Evolutionary conservation across 2,888 invertebrate species (phyloP).

Genomic region (Drosophila emarginata): DNA sequence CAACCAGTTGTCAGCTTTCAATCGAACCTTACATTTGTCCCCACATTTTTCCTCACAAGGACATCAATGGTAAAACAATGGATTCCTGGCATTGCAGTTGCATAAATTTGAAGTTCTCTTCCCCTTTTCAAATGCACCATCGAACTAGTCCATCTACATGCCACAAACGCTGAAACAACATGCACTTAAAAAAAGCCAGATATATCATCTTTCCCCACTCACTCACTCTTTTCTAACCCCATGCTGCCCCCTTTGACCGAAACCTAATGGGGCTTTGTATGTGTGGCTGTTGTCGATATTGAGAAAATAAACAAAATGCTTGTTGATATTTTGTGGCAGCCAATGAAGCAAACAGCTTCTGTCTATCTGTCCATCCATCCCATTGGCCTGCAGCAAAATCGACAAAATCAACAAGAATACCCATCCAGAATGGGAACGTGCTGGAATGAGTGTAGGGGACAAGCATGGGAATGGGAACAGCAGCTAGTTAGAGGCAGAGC

Average conservation of each 20-base stretch:
- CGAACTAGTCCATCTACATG: slow-evolving; percentile 55
- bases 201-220: not conserved
- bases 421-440: slow-evolving; percentile 26
- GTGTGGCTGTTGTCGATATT: slow-evolving; percentile 62
- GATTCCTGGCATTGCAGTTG: slow-evolving; percentile 69
- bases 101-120: slow-evolving; percentile 65
- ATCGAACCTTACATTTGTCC: slow-evolving; percentile 29
- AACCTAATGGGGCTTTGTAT: slow-evolving; percentile 64
- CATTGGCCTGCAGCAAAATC: slow-evolving; percentile 68
- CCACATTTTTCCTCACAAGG: slow-evolving; percentile 8
- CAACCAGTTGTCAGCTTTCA: slow-evolving; percentile 46
- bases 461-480: not conserved
- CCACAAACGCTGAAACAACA: slow-evolving; percentile 78
- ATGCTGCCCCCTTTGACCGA: not conserved
- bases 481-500: not conserved
- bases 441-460: not conserved
- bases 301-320: slow-evolving; percentile 77
- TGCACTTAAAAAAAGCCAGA: slow-evolving; percentile 62
- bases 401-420: slow-evolving; percentile 69
- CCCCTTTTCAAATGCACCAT: not conserved
- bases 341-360: slow-evolving; percentile 77
- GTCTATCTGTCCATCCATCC: slow-evolving; percentile 44
- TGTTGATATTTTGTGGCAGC: slow-evolving; percentile 79
- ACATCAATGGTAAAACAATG: slow-evolving; percentile 43
- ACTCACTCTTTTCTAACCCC: not conserved